phyloP scores from a whole-genome alignment of 2,797 vertebrate species.

The Salmo trutta region DNA sequence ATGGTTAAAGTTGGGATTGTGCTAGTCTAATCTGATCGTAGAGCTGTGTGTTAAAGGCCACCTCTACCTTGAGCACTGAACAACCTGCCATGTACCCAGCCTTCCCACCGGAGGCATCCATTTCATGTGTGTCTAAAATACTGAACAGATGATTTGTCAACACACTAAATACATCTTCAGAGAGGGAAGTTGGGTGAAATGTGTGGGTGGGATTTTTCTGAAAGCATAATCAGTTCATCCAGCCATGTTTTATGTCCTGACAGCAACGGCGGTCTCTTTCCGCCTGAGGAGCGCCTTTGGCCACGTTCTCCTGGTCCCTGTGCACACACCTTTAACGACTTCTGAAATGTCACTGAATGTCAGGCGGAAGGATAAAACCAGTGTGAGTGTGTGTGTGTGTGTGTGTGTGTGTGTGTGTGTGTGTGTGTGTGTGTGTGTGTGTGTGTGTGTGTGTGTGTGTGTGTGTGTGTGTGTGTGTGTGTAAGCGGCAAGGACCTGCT shows the following conservation, averaged over 20 bases:
- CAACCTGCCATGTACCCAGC: not conserved
- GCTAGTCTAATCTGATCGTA: not conserved
- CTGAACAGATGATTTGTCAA: slow-evolving; percentile 52
- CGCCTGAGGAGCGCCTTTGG: slow-evolving; percentile 57
- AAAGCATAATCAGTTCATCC: slow-evolving; percentile 66
- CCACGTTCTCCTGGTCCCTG: slow-evolving; percentile 52
- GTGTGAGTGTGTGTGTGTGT: slow-evolving; percentile 50
- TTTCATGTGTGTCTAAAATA: not conserved
- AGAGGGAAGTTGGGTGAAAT: slow-evolving; percentile 35
- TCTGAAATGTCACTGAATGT: slow-evolving; percentile 86
- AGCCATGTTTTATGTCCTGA: slow-evolving; percentile 66
- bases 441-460: slow-evolving; percentile 51
- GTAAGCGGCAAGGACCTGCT: not conserved
- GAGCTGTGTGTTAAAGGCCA: not conserved
- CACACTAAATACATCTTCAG: slow-evolving; percentile 47
- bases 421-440: slow-evolving; percentile 51
- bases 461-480: slow-evolving; percentile 24
- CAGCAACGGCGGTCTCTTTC: slow-evolving; percentile 37
- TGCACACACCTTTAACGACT: slow-evolving; percentile 78
- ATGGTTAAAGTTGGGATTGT: not conserved
- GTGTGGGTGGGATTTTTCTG: slow-evolving; percentile 46
- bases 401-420: slow-evolving; percentile 50
- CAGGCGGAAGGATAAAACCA: slow-evolving; percentile 74
- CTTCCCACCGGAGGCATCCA: not conserved
- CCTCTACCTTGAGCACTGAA: not conserved